Evolutionary conservation across 2,113 vertebrate species (phyloP), one percentile per base, ranked within the genome.

Genomic region (Phoenicopterus ruber): DNA sequence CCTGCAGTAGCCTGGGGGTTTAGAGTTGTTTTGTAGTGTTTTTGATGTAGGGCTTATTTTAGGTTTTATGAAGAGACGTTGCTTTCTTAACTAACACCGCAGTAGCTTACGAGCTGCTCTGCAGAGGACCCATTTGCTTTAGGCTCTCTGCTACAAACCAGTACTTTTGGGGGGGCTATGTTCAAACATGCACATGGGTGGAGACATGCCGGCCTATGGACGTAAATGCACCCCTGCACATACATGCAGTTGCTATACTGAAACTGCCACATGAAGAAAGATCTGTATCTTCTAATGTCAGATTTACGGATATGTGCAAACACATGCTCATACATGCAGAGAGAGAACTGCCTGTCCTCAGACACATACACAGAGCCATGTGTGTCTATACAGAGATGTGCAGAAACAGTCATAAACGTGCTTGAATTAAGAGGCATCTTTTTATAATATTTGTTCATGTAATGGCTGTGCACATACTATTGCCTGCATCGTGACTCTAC

Each of bases 21-120:
- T 96, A 76, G 91, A 92, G 76, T 97, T 97, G 93, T 93, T 97
- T 95, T 95, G 91, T 95, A 92, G 73, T 63, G 87, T 2, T 93
- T 97, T 97, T 97, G 96, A 97, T 96, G 93, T 95, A 92, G 90
- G 89, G 94, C 81, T 97, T 97, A 95, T 90, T 96, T 91, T 80
- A 70, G 86, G 71, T 89, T 97, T 94, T 94, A 88, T 91, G 88
- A 92, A 92, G 93, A 94, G 89, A 84, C 88, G 78, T 50, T 95
- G 74, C 74, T 84, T 95, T 95, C 81, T 93, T 90, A 94, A 86
- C 80, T 80, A 96, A 88, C 61, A 44, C 63, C 0, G 2, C 70
- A 71, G 86, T 74, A 92, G 94, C 63, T 96, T 86, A 89, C 1
- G 26, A 91, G 73, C 73, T 93, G 63, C 52, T 94, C 83, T 94